Percentiles rank a stretch among this genome's conserved stretches.
These are phyloP conservation scores for Noctua janthe DNA, from an alignment of 2,888 invertebrate species.

Conservation along the genomic window DNA sequence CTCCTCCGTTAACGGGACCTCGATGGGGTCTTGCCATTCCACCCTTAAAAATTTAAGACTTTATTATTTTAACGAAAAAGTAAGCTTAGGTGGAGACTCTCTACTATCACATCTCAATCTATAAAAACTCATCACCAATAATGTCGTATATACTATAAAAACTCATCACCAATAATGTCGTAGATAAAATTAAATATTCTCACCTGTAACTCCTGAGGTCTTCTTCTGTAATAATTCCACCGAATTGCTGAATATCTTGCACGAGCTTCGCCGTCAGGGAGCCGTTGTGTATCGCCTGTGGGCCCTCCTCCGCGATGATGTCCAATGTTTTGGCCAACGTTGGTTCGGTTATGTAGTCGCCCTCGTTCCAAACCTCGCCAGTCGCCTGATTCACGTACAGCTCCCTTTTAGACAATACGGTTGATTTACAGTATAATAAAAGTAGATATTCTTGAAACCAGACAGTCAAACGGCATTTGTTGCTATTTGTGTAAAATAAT, in stretches of 20 bases:
- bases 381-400: conserved; percentile 92
- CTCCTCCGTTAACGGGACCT: conserved; percentile 90
- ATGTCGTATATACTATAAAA: too few species aligned
- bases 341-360: conserved; percentile 92
- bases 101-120: not conserved
- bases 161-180: not conserved
- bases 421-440: not conserved
- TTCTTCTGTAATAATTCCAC: conserved; percentile 94
- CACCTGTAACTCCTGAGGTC: conserved; percentile 94
- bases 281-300: conserved; percentile 94
- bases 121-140: not conserved
- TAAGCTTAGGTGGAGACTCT: not conserved
- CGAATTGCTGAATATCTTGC: conserved; percentile 92
- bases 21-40: conserved; percentile 92
- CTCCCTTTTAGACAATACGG: conserved; percentile 77
- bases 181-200: conserved; percentile 9
- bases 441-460: not conserved
- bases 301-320: conserved; percentile 92
- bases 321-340: conserved; percentile 93
- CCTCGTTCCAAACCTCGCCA: conserved; percentile 90
- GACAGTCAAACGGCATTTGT: not conserved
- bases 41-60: conserved; percentile 80
- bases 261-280: conserved; percentile 92
- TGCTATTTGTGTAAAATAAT: not conserved
- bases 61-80: not conserved